A percentile compares a stretch with the other conserved stretches of the same genome.
Evolutionary conservation across 2,797 vertebrate genomes (phyloP).

Genomic region (Propithecus perrieri): DNA sequence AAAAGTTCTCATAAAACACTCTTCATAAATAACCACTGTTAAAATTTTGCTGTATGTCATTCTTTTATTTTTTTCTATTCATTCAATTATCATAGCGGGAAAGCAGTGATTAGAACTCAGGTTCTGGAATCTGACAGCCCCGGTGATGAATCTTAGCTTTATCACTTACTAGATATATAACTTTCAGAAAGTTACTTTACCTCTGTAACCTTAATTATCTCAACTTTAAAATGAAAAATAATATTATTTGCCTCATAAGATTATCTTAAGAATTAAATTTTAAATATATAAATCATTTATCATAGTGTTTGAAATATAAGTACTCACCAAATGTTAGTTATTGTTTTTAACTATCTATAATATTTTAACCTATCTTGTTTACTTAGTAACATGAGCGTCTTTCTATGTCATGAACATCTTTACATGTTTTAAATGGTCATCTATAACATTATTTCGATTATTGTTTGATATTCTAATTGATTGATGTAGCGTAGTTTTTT

Average conservation of each 20-base stretch:
- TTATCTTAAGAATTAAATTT: conserved; percentile 27
- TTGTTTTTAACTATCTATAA: conserved; percentile 16
- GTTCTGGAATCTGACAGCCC: not conserved
- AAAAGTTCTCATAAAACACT: not conserved
- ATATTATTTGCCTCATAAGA: not conserved
- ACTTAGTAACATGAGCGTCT: conserved; percentile 34
- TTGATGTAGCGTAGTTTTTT: not conserved
- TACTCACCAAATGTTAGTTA: not conserved
- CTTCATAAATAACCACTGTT: not conserved
- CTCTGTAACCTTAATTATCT: conserved; percentile 1
- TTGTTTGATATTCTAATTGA: not conserved
- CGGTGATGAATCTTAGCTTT: not conserved
- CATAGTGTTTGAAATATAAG: conserved; percentile 7
- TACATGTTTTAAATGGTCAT: conserved; percentile 14
- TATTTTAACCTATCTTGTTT: not conserved
- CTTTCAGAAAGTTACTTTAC: conserved; percentile 13
- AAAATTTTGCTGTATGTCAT: not conserved
- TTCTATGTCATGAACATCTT: conserved; percentile 14
- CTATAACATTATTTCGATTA: conserved; percentile 12
- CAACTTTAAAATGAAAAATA: conserved; percentile 32
- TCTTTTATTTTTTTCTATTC: not conserved
- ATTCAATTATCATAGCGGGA: conserved; percentile 14
- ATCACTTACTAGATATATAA: not conserved
- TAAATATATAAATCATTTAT: not conserved
- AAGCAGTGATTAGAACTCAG: not conserved